phyloP scores from a whole-genome alignment of 2,888 invertebrate genomes.

The Noctuana brunneofusca region DNA sequence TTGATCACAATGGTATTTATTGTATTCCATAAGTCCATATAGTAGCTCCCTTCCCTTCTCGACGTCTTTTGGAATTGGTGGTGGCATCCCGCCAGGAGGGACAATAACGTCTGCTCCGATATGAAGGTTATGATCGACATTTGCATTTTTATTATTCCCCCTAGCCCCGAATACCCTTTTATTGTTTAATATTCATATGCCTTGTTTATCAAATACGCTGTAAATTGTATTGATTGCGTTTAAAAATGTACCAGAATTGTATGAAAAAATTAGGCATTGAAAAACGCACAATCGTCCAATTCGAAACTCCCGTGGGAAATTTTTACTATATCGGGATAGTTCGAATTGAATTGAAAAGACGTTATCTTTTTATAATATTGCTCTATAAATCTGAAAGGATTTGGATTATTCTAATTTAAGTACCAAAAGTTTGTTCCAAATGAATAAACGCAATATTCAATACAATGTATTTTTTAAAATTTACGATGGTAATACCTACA shows the following conservation, averaged over 20 bases:
- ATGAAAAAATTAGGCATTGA: constrained; percentile 7
- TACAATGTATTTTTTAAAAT: too few species aligned
- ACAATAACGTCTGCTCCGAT: constrained; percentile 62
- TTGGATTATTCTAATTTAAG: neutral
- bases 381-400: neutral
- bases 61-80: constrained; percentile 48
- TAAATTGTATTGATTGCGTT: constrained; percentile 7
- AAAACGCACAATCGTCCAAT: constrained; percentile 1
- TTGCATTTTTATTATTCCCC: constrained; percentile 65
- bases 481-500: too few species aligned
- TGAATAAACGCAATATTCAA: too few species aligned
- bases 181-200: constrained; percentile 44
- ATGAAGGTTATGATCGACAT: constrained; percentile 61
- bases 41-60: constrained; percentile 24
- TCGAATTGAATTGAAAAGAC: constrained; percentile 22
- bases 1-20: constrained; percentile 47
- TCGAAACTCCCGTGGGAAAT: constrained; percentile 15
- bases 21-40: constrained; percentile 41
- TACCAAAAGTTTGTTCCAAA: too few species aligned
- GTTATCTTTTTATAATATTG: neutral
- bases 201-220: neutral
- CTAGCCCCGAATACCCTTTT: constrained; percentile 47
- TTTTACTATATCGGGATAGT: constrained; percentile 5
- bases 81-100: constrained; percentile 60
- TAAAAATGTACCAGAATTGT: neutral